Evolutionary conservation across 2,888 invertebrate genomes (phyloP).

Genomic region (Crepidodera aurea): DNA sequence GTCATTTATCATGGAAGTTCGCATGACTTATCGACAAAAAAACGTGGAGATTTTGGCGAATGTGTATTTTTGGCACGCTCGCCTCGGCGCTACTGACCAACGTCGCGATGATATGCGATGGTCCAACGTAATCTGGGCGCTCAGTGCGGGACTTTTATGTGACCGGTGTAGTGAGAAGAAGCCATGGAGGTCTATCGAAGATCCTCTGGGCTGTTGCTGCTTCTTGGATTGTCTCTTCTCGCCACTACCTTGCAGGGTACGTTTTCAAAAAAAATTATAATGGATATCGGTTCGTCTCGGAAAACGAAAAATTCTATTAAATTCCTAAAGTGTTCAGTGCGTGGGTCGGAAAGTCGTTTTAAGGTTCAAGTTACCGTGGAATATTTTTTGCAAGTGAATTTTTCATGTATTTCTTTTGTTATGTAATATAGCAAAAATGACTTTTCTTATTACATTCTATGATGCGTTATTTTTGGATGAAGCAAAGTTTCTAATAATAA

Average conservation of each 20-base stretch:
- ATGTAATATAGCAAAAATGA: conserved; percentile 53
- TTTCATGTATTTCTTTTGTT: conserved; percentile 40
- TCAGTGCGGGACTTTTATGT: conserved; percentile 61
- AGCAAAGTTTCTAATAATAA: conserved; percentile 55
- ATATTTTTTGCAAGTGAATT: conserved; percentile 28
- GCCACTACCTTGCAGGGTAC: conserved; percentile 67
- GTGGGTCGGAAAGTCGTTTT: conserved; percentile 29
- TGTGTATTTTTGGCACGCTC: conserved; percentile 40
- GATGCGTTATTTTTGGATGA: conserved; percentile 57
- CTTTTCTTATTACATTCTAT: conserved; percentile 48
- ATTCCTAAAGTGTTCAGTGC: conserved; percentile 24
- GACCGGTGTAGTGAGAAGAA: conserved; percentile 61
- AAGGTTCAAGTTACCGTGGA: conserved; percentile 21
- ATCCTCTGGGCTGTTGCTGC: conserved; percentile 65
- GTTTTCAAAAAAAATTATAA: conserved; percentile 47
- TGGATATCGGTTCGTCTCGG: background rate
- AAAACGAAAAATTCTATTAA: background rate
- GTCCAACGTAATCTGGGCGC: conserved; percentile 58
- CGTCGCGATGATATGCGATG: conserved; percentile 56
- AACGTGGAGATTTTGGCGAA: conserved; percentile 22
- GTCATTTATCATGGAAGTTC: conserved; percentile 19
- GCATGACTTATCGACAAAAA: conserved; percentile 14
- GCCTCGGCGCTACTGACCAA: conserved; percentile 53
- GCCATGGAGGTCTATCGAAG: conserved; percentile 67
- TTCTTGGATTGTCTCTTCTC: conserved; percentile 66